phyloP scores from a whole-genome alignment of 2,113 vertebrate species.

The Pantherophis guttatus region DNA sequence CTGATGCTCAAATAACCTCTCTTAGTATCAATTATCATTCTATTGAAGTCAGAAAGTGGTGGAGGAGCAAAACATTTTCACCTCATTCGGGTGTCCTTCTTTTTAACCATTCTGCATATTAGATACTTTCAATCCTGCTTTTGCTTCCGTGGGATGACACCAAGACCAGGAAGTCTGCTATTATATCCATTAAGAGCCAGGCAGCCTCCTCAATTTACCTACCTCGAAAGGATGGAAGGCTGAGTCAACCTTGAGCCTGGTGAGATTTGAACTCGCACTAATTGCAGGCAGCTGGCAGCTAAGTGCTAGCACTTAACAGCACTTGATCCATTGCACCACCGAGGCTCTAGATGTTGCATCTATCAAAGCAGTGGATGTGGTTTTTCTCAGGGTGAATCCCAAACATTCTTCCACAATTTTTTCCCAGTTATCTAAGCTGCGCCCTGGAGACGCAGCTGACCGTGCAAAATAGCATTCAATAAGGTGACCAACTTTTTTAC shows the following conservation, averaged over 20 bases:
- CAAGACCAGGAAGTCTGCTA: constrained; percentile 71
- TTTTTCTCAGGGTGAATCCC: not conserved
- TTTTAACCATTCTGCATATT: constrained; percentile 71
- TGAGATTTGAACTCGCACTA: too few relatives aligned
- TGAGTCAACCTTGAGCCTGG: too few relatives aligned
- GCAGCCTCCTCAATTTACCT: constrained; percentile 46
- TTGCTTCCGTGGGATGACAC: constrained; percentile 71
- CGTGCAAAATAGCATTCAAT: too few relatives aligned
- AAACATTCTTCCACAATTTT: not conserved
- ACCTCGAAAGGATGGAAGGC: too few relatives aligned
- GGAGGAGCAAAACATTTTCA: constrained; percentile 68
- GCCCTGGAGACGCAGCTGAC: too few relatives aligned
- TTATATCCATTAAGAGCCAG: constrained; percentile 76
- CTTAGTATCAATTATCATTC: constrained; percentile 71
- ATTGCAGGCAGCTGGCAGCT: too few relatives aligned
- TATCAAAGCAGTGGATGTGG: not conserved
- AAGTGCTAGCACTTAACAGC: too few relatives aligned
- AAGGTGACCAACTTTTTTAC: too few relatives aligned
- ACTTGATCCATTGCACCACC: too few relatives aligned
- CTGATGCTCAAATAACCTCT: constrained; percentile 59
- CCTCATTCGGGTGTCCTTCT: constrained; percentile 74
- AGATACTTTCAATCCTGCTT: constrained; percentile 72
- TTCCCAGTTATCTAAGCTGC: not conserved
- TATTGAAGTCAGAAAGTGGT: constrained; percentile 60
- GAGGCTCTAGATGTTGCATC: not conserved